Conservation (phyloP, 2,113 vertebrate species). For the Sporophila hypoxantha region DNA sequence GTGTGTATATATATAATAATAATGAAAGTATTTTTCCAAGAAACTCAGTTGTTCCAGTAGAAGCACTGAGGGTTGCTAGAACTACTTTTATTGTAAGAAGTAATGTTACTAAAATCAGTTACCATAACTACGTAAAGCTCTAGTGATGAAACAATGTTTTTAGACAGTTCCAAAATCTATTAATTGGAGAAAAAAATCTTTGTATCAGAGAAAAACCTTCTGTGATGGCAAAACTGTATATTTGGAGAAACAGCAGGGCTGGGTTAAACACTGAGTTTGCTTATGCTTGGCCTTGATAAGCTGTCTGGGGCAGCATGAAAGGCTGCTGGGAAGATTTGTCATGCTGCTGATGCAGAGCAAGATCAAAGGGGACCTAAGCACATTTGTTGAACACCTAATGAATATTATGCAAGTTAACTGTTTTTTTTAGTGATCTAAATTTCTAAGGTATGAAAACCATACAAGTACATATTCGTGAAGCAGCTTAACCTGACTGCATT, state of each 20-base stretch:
- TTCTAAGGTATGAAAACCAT: background rate
- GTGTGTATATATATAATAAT: background rate
- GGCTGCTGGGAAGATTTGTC: background rate
- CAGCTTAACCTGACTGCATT: background rate
- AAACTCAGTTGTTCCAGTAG: background rate
- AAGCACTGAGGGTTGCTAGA: background rate
- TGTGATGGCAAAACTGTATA: background rate
- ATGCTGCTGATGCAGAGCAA: background rate
- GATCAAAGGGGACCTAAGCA: background rate
- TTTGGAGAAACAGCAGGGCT: background rate
- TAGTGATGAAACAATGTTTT: background rate
- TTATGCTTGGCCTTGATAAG: background rate
- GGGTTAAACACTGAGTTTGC: background rate
- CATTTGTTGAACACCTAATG: background rate
- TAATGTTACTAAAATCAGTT: background rate
- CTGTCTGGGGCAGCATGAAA: constrained; percentile 5
- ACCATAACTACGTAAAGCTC: background rate
- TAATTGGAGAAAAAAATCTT: background rate
- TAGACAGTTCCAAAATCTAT: background rate
- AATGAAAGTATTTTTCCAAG: background rate
- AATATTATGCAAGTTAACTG: constrained; percentile 19
- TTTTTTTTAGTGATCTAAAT: background rate
- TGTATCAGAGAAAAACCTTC: background rate
- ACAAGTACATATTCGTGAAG: background rate
- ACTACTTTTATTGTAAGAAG: background rate